A percentile compares a stretch with the other conserved stretches of the same genome.
Evolutionary conservation across 1,140 invertebrate genomes (phyloP).

Genomic region (Drosophila sp.): DNA sequence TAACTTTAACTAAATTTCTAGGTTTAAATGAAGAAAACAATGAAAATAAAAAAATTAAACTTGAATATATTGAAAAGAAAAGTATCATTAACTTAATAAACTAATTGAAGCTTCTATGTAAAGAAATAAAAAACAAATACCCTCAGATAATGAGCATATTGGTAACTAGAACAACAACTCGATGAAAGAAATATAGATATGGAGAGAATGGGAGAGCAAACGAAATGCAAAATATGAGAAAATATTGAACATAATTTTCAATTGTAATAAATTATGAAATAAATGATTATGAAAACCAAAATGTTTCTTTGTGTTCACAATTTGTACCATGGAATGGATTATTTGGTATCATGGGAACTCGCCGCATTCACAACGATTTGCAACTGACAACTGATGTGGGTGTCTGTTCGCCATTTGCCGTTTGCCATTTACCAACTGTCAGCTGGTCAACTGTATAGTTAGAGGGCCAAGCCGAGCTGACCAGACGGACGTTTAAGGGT

Average conservation of each 20-base stretch:
- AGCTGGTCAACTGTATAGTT: conserved; percentile 52
- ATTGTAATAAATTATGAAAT: conserved; percentile 83
- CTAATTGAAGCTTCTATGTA: conserved; percentile 82
- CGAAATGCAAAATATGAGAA: conserved; percentile 53
- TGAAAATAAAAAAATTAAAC: conserved; percentile 53
- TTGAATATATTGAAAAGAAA: conserved; percentile 75
- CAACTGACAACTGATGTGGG: conserved; percentile 70
- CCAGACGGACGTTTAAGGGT: conserved; percentile 4
- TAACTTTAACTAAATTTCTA: conserved; percentile 80
- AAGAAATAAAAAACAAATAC: conserved; percentile 75
- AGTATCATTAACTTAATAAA: conserved; percentile 83
- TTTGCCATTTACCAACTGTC: conserved; percentile 65
- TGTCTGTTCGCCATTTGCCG: conserved; percentile 63
- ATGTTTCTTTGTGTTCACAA: conserved; percentile 4
- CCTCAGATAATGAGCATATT: conserved; percentile 39
- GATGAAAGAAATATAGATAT: conserved; percentile 22
- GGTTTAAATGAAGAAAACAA: conserved; percentile 59
- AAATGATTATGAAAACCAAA: conserved; percentile 78
- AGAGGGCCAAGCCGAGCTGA: conserved; percentile 13
- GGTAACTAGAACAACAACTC: conserved; percentile 48
- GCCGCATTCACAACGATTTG: conserved; percentile 18
- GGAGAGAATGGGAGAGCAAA: conserved; percentile 27
- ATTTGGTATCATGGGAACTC: conserved; percentile 41
- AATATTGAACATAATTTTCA: conserved; percentile 81
- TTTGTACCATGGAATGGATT: conserved; percentile 11